Evolutionary conservation across 2,888 invertebrate genomes (phyloP).

Genomic region (Trissolcus brochymenae): DNA sequence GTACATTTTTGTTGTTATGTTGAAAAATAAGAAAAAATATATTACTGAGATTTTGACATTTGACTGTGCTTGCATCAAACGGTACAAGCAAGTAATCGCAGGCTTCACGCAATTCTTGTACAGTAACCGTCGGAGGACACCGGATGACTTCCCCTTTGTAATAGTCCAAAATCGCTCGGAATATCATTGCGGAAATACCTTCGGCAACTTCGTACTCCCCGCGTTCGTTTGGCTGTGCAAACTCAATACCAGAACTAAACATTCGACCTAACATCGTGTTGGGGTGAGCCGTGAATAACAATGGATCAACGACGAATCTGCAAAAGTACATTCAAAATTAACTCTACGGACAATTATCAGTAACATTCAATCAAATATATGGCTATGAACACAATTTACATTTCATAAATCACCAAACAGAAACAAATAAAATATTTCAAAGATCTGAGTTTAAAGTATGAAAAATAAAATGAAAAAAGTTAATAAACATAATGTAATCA

Average conservation of each 20-base stretch:
- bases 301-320: constrained; percentile 92
- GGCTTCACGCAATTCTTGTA: constrained; percentile 97
- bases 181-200: constrained; percentile 96
- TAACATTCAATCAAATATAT: too few species aligned
- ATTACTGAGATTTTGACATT: constrained; percentile 96
- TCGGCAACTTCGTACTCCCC: constrained; percentile 99
- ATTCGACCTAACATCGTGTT: constrained; percentile 99
- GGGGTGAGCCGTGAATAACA: constrained; percentile 94
- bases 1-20: not conserved
- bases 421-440: too few species aligned
- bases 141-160: constrained; percentile 93
- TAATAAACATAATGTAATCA: too few species aligned
- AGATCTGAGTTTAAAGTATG: too few species aligned
- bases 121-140: constrained; percentile 96
- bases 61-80: constrained; percentile 96
- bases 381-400: too few species aligned
- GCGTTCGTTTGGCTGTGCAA: constrained; percentile 95
- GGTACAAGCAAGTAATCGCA: constrained; percentile 99
- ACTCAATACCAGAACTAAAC: constrained; percentile 95
- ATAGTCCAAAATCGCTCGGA: constrained; percentile 95
- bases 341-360: too few species aligned
- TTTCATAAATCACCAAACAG: too few species aligned
- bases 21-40: constrained; percentile 15
- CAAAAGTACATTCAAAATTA: too few species aligned
- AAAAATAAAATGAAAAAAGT: too few species aligned